Evolutionary conservation across 2,113 vertebrate species (phyloP).

Genomic region (Anolis sagrei): DNA sequence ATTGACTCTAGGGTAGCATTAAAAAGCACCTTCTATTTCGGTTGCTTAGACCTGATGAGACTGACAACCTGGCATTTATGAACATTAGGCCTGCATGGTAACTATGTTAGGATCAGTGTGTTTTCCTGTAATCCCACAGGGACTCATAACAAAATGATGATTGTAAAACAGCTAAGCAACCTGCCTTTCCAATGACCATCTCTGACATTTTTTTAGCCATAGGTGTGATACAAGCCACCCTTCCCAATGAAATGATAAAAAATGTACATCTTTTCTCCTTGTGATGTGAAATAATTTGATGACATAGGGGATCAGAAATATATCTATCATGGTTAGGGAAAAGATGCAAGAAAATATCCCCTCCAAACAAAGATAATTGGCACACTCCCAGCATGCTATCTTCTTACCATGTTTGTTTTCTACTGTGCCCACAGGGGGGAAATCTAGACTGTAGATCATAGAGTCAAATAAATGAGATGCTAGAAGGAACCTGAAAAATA

Average conservation of each 20-base stretch:
- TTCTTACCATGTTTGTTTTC: constrained; percentile 53
- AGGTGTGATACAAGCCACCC: constrained; percentile 8
- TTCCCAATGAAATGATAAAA: constrained; percentile 63
- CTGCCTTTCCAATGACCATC: constrained; percentile 32
- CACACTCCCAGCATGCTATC: constrained; percentile 39
- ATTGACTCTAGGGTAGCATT: constrained; percentile 83
- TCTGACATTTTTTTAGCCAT: constrained; percentile 41
- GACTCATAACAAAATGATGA: constrained; percentile 54
- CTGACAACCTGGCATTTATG: constrained; percentile 77
- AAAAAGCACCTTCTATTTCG: constrained; percentile 76
- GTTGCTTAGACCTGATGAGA: constrained; percentile 72
- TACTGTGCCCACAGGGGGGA: constrained; percentile 34
- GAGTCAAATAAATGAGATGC: constrained; percentile 16
- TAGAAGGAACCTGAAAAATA: background rate
- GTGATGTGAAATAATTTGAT: constrained; percentile 19
- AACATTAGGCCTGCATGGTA: constrained; percentile 67
- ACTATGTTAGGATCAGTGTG: constrained; percentile 65
- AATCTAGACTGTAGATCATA: constrained; percentile 34
- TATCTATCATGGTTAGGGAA: background rate
- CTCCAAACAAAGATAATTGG: constrained; percentile 36
- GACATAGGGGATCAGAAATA: background rate
- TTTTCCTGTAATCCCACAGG: constrained; percentile 62
- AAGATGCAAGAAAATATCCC: constrained; percentile 13
- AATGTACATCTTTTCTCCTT: constrained; percentile 16
- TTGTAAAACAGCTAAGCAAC: constrained; percentile 39